A percentile compares a stretch with the other conserved stretches of the same genome.
Conservation (phyloP, 2,888 invertebrate genomes). For the Rhabditoides inermis region DNA sequence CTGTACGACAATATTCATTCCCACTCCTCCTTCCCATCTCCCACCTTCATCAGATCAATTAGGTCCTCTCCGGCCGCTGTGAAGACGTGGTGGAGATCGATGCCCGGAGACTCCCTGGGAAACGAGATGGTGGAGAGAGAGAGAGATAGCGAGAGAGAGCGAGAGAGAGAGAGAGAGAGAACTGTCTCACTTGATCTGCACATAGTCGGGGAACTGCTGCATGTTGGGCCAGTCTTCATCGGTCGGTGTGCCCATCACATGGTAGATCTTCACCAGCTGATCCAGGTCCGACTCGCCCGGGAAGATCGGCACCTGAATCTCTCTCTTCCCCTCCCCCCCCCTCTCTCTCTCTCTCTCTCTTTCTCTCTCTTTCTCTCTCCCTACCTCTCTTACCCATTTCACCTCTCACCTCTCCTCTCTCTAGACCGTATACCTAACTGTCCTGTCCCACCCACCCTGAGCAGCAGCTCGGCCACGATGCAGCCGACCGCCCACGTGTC, state of each 20-base stretch:
- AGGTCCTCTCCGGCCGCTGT: conserved; percentile 88
- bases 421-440: neutral
- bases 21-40: neutral
- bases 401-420: neutral
- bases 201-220: conserved; percentile 70
- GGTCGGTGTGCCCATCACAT: conserved; percentile 82
- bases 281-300: conserved; percentile 95
- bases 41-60: conserved; percentile 64
- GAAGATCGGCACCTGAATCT: conserved; percentile 71
- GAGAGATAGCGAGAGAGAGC: conserved; percentile 27
- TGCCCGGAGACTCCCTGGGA: conserved; percentile 44
- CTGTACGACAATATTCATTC: neutral
- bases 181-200: conserved; percentile 69
- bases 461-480: conserved; percentile 79
- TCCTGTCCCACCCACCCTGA: conserved; percentile 51
- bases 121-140: conserved; percentile 57
- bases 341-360: neutral
- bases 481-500: conserved; percentile 99
- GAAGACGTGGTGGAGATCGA: conserved; percentile 73
- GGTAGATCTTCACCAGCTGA: conserved; percentile 87
- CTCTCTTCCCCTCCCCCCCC: neutral
- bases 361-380: neutral
- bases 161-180: neutral
- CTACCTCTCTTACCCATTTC: neutral
- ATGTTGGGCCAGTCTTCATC: conserved; percentile 81